Conservation (phyloP, 2,113 vertebrate species). For the Haemorhous mexicanus region DNA sequence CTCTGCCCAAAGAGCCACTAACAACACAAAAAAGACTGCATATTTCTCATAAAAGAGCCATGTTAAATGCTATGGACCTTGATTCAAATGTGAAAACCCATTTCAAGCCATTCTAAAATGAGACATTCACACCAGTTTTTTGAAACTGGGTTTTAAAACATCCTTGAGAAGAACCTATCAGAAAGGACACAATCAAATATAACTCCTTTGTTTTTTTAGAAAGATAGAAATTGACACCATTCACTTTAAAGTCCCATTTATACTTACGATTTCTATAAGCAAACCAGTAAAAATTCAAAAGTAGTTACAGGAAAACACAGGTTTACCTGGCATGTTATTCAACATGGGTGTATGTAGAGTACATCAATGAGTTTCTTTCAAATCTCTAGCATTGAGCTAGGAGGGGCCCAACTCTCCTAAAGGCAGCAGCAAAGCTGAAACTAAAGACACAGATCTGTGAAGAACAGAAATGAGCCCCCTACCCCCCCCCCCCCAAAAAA, state of each 20-base stretch:
- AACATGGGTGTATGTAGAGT: not conserved
- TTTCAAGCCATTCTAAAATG: not conserved
- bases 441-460: not conserved
- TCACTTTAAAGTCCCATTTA: not conserved
- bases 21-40: accelerated
- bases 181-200: not conserved
- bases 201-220: not conserved
- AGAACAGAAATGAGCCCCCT: not conserved
- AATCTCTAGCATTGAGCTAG: not conserved
- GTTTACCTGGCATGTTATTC: not conserved
- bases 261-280: not conserved
- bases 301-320: not conserved
- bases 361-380: not conserved
- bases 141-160: not conserved
- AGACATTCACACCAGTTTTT: not conserved
- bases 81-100: not conserved
- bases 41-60: not conserved
- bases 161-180: not conserved
- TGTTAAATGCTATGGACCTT: not conserved
- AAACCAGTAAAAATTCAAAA: not conserved
- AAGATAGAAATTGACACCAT: not conserved
- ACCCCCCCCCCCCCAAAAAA: not conserved
- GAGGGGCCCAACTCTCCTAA: not conserved
- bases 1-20: not conserved
- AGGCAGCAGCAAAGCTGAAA: not conserved